Evolutionary conservation across 2,797 vertebrate genomes (phyloP), one percentile per base, ranked within the genome.

Genomic region (Petrocephalus sullivani): DNA sequence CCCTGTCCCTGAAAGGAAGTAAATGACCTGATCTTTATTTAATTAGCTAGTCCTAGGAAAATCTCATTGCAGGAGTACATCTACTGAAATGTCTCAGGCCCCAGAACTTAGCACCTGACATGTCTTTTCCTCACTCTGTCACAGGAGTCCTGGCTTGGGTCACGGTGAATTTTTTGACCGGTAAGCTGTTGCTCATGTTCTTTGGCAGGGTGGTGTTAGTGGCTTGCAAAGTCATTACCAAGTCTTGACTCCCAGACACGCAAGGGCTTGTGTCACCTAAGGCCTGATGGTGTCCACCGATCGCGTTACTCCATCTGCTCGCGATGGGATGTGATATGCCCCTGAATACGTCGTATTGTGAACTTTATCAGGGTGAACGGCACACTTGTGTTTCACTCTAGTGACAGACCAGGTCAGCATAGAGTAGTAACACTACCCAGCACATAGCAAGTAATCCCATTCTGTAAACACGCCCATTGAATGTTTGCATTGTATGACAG

Each of bases 81-180:
- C 12, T 67, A 81, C 3, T 33, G 85, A 87, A 57, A 64, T 89
- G 87, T 78, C 64, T 85, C 46, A 85, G 23, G 83, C 49, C 19
- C 49, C 56, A 71, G 51, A 89, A 89, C 54, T 78, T 23, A 53
- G 28, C 54, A 23, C 54, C 61, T 53, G 85, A 87, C 28, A 9
- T 46, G 81, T 46, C 8, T 12, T 67, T 1, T 23, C 46, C n/a
- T 54, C 87, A 88, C 92, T 89, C 91, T 56, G 91, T 90, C 85
- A 61, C 87, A 99, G 98, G 98, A 93, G 95, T 99, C 94, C 95
- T 99, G 89, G 98, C 98, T 90, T 99, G 98, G 98, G 96, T 99
- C 91, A 98, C 98, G 88, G 97, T 99, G 93, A 99, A 99, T 95
- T 98, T 98, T 94, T 95, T 99, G 89, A 99, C 98, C 98, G 98